Conservation (phyloP, 2,113 vertebrate species). For the Serranochromis macrocephalus region DNA sequence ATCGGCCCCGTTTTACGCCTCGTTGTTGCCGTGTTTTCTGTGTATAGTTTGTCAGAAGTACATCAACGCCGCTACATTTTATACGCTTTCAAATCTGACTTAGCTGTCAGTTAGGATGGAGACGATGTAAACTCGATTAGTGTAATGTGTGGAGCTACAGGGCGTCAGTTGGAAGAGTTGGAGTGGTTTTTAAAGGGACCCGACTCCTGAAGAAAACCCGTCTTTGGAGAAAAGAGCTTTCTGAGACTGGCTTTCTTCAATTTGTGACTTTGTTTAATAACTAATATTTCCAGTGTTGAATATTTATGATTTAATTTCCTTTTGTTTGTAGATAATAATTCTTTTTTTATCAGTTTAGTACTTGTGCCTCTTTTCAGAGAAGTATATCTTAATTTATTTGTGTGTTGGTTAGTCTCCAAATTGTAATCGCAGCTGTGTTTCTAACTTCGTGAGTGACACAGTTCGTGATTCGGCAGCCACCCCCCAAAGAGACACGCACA, state of each 20-base stretch:
- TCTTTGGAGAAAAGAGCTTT: slow-evolving; percentile 47
- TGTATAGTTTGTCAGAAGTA: slow-evolving; percentile 28
- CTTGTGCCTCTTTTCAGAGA: slow-evolving; percentile 16
- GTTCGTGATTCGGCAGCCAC: not conserved
- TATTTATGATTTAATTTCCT: slow-evolving; percentile 58
- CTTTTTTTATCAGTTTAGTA: slow-evolving; percentile 13
- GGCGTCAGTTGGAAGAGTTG: not conserved
- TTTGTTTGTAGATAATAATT: slow-evolving; percentile 12
- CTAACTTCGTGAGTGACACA: not conserved
- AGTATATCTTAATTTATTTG: slow-evolving; percentile 55
- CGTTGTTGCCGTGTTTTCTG: slow-evolving; percentile 14
- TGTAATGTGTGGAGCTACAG: slow-evolving; percentile 23
- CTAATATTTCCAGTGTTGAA: slow-evolving; percentile 32
- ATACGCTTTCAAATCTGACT: slow-evolving; percentile 25
- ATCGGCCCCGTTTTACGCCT: slow-evolving; percentile 37
- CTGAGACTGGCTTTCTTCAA: slow-evolving; percentile 57
- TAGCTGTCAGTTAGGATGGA: slow-evolving; percentile 28
- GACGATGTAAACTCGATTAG: slow-evolving; percentile 24
- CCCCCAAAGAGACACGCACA: not conserved
- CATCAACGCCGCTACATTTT: slow-evolving; percentile 24
- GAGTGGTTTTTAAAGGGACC: slow-evolving; percentile 56
- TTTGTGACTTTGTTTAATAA: slow-evolving; percentile 51
- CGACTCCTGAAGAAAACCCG: slow-evolving; percentile 49
- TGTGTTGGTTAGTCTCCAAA: slow-evolving; percentile 19
- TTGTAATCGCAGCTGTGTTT: slow-evolving; percentile 9